Evolutionary conservation across 2,113 vertebrate genomes (phyloP).

Genomic region (Poicephalus meyeri): DNA sequence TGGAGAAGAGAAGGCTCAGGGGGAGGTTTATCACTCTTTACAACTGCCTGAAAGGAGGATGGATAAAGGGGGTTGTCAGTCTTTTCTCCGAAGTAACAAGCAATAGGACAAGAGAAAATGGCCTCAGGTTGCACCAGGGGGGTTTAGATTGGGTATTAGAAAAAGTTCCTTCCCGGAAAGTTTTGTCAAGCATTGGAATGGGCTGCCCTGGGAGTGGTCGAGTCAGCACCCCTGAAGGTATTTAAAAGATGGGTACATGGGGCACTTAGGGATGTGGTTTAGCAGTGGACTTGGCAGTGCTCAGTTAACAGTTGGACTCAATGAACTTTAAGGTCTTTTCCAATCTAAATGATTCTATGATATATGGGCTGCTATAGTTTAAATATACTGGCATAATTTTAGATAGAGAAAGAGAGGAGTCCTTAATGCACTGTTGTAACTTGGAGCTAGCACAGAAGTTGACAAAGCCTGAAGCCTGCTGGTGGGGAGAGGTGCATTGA

Average conservation of each 20-base stretch:
- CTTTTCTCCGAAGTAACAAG: background rate
- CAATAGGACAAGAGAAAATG: background rate
- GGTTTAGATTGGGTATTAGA: background rate
- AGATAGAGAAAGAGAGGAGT: background rate
- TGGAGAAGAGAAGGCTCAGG: background rate
- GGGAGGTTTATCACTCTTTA: rapidly evolving
- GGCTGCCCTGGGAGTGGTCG: background rate
- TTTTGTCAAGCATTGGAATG: background rate
- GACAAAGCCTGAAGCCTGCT: background rate
- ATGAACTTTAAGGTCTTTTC: background rate
- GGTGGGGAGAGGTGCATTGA: background rate
- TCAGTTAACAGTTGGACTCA: background rate
- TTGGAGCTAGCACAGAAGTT: background rate
- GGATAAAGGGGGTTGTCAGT: background rate
- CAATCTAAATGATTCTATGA: background rate
- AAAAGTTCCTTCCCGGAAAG: background rate
- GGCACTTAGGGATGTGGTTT: background rate
- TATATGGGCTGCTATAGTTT: background rate
- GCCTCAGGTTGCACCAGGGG: background rate
- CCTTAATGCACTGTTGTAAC: background rate
- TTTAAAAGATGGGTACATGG: background rate
- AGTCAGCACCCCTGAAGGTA: background rate
- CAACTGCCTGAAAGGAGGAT: background rate
- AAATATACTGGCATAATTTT: background rate
- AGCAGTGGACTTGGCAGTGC: background rate